Evolutionary conservation across 2,888 invertebrate genomes (phyloP).

Genomic region (Athalia rosae): DNA sequence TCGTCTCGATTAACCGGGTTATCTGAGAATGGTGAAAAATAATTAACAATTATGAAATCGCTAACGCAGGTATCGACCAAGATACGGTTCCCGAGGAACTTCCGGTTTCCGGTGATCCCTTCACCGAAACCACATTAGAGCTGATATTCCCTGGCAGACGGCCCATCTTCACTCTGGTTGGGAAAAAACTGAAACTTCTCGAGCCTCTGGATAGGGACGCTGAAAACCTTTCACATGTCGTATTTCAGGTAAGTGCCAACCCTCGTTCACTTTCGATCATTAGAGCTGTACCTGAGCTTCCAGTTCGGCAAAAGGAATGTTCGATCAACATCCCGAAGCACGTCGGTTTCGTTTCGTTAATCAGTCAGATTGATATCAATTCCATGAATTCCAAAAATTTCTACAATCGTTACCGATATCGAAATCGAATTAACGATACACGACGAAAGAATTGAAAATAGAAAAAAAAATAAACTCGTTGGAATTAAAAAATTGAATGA

Average conservation of each 20-base stretch:
- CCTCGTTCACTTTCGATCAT: neutral
- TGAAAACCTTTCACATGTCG: constrained; percentile 90
- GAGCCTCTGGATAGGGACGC: constrained; percentile 90
- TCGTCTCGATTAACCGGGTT: neutral
- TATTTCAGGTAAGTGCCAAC: constrained; percentile 83
- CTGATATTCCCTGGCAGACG: constrained; percentile 88
- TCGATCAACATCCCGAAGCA: constrained; percentile 11
- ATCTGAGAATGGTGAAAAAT: constrained; percentile 26
- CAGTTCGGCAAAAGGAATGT: neutral
- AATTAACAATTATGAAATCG: constrained; percentile 38
- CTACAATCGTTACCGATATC: too few relatives aligned
- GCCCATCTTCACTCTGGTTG: constrained; percentile 86
- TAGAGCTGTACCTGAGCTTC: too few relatives aligned
- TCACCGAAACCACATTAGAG: constrained; percentile 85
- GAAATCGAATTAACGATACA: too few relatives aligned
- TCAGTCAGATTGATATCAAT: too few relatives aligned
- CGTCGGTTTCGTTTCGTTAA: too few relatives aligned
- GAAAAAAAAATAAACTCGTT: too few relatives aligned
- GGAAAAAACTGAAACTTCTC: constrained; percentile 86
- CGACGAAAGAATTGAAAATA: too few relatives aligned
- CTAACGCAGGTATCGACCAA: constrained; percentile 85
- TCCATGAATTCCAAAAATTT: too few relatives aligned
- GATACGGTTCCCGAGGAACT: constrained; percentile 86
- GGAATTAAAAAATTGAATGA: too few relatives aligned
- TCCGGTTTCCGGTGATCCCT: constrained; percentile 89